Conservation (phyloP, 2,113 vertebrate genomes). For the Ceyx melanurus region DNA sequence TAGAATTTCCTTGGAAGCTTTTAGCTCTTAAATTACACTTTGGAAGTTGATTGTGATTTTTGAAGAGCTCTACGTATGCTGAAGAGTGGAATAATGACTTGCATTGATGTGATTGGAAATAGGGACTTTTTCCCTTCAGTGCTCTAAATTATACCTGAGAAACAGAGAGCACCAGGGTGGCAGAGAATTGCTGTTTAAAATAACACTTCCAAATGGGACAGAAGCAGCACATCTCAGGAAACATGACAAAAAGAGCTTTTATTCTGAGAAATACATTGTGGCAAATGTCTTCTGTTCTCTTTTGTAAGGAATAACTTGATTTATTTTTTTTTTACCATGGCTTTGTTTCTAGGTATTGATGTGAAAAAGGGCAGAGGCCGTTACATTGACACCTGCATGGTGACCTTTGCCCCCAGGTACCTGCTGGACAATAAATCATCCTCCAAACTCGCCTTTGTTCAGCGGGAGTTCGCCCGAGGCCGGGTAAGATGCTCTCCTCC, state of each 20-base stretch:
- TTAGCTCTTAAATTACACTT: neutral
- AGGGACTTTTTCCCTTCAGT: neutral
- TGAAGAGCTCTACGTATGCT: neutral
- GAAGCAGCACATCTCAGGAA: neutral
- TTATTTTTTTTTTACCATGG: neutral
- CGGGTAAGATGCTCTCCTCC: conserved; percentile 78
- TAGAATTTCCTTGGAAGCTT: neutral
- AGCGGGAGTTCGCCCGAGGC: conserved; percentile 93
- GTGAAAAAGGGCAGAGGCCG: conserved; percentile 94
- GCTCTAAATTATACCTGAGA: neutral
- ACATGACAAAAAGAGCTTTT: neutral
- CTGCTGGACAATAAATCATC: conserved; percentile 92
- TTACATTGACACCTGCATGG: conserved; percentile 93
- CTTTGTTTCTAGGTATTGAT: conserved; percentile 84
- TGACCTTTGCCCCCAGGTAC: conserved; percentile 95
- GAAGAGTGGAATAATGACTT: neutral
- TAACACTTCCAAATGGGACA: neutral
- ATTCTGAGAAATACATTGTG: neutral
- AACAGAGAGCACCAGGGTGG: neutral
- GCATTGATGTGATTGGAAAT: neutral
- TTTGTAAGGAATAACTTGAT: neutral
- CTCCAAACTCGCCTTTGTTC: conserved; percentile 93
- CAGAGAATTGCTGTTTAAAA: neutral
- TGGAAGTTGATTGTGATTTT: neutral
- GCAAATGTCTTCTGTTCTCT: neutral